Percentiles rank a stretch among this genome's conserved stretches.
phyloP scores from a whole-genome alignment of 2,113 vertebrate species.

The Epinephelus moara region DNA sequence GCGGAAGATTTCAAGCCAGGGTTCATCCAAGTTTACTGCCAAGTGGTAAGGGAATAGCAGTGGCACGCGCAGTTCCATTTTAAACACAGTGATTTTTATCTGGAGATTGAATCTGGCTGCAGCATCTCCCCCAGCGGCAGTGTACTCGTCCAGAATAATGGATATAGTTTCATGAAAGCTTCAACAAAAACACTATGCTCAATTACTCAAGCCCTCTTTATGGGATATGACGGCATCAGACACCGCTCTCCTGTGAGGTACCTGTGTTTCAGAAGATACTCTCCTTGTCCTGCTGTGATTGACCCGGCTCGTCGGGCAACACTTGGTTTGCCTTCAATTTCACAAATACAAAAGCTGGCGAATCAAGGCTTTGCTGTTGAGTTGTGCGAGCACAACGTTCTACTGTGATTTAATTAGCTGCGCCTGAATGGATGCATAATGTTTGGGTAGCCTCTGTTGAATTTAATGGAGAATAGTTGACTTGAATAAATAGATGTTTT shows the following conservation, averaged over 20 bases:
- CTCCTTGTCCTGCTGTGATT: slow-evolving; percentile 36
- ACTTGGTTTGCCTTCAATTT: slow-evolving; percentile 31
- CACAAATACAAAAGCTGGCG: slow-evolving; percentile 24
- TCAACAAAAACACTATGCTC: slow-evolving; percentile 66
- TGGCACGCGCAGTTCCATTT: slow-evolving; percentile 66
- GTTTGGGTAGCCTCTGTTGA: slow-evolving; percentile 24
- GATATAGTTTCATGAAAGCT: slow-evolving; percentile 68
- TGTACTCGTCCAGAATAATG: slow-evolving; percentile 71
- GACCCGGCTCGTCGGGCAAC: slow-evolving; percentile 9
- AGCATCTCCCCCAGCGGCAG: slow-evolving; percentile 67
- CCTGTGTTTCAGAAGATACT: slow-evolving; percentile 37
- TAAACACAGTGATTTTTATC: slow-evolving; percentile 74
- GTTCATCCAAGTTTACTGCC: slow-evolving; percentile 71
- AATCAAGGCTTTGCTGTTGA: slow-evolving; percentile 26
- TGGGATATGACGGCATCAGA: slow-evolving; percentile 47
- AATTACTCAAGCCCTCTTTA: slow-evolving; percentile 72
- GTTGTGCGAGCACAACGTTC: neutral
- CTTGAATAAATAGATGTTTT: slow-evolving; percentile 20
- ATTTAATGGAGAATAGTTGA: slow-evolving; percentile 26
- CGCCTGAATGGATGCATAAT: slow-evolving; percentile 42
- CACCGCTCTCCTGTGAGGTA: slow-evolving; percentile 23
- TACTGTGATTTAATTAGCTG: slow-evolving; percentile 58
- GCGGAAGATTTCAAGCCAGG: slow-evolving; percentile 58
- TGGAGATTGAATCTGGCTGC: slow-evolving; percentile 76
- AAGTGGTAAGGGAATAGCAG: slow-evolving; percentile 66